Conservation (phyloP, 2,113 vertebrate species). For the Ornithorhynchus anatinus region DNA sequence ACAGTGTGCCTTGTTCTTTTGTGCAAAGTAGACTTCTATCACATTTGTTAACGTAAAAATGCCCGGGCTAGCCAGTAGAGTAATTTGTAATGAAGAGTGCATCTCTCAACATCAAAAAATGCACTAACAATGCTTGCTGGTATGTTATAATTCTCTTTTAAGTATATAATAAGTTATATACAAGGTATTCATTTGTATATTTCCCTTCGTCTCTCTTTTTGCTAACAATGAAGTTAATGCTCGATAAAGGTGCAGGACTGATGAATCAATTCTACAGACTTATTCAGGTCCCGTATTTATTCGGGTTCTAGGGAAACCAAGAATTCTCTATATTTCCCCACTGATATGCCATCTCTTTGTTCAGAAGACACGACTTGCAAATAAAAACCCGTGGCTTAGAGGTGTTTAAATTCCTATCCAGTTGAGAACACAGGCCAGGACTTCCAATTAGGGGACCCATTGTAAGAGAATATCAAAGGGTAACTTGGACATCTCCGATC, state of each 20-base stretch:
- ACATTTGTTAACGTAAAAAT: constrained; percentile 40
- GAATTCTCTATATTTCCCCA: too few relatives aligned
- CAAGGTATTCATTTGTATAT: constrained; percentile 13
- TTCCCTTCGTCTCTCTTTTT: constrained; percentile 3
- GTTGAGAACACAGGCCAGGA: too few relatives aligned
- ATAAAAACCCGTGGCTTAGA: too few relatives aligned
- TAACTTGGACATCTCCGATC: too few relatives aligned
- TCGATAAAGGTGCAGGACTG: not conserved
- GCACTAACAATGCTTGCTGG: not conserved
- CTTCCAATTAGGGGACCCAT: too few relatives aligned
- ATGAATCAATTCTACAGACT: too few relatives aligned
- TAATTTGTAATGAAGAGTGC: constrained; percentile 32
- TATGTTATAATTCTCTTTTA: constrained; percentile 18
- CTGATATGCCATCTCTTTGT: too few relatives aligned
- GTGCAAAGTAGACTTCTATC: constrained; percentile 8
- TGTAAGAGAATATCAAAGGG: too few relatives aligned
- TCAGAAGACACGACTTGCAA: too few relatives aligned
- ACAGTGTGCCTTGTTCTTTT: constrained; percentile 14
- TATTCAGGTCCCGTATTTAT: too few relatives aligned
- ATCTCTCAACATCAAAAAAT: constrained; percentile 38
- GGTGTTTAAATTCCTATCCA: too few relatives aligned
- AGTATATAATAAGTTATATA: not conserved
- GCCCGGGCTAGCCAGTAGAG: constrained; percentile 9
- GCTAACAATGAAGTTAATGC: constrained; percentile 16
- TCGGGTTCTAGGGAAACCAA: too few relatives aligned